These are phyloP conservation scores for Mola mola DNA, from an alignment of 2,113 vertebrate genomes.

Conservation along the genomic window DNA sequence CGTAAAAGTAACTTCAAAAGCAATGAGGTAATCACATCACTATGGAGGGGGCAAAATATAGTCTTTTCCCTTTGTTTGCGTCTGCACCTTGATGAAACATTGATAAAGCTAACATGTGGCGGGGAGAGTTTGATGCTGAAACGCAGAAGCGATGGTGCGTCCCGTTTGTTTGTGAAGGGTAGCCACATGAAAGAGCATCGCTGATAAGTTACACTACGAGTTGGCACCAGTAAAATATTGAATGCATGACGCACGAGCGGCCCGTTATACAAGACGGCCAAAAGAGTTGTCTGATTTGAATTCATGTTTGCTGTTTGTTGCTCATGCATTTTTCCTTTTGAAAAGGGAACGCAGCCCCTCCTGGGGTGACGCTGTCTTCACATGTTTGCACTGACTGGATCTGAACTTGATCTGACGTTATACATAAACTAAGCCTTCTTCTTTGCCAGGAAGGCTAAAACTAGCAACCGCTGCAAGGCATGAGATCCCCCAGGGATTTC, in stretches of 20 bases:
- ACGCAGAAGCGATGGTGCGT: background rate
- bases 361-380: constrained; percentile 3
- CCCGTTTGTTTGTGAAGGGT: constrained; percentile 13
- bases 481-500: constrained; percentile 22
- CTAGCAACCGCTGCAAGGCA: constrained; percentile 18
- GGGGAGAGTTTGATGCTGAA: constrained; percentile 14
- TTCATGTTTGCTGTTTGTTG: background rate
- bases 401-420: constrained; percentile 6
- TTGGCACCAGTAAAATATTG: background rate
- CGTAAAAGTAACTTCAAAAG: constrained; percentile 29
- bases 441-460: constrained; percentile 8
- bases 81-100: constrained; percentile 28
- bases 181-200: constrained; percentile 37
- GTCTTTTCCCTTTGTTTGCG: constrained; percentile 17
- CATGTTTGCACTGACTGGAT: background rate
- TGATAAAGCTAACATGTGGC: constrained; percentile 31
- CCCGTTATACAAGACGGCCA: background rate
- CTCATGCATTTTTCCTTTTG: background rate
- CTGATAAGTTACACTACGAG: constrained; percentile 11
- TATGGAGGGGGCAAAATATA: background rate
- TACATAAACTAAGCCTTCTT: background rate
- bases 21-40: constrained; percentile 22
- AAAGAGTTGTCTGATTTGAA: constrained; percentile 6
- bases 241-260: background rate
- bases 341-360: background rate